Base-by-base conservation (phyloP, 2,113 vertebrate species). In the Paratilapia polleni region DNA sequence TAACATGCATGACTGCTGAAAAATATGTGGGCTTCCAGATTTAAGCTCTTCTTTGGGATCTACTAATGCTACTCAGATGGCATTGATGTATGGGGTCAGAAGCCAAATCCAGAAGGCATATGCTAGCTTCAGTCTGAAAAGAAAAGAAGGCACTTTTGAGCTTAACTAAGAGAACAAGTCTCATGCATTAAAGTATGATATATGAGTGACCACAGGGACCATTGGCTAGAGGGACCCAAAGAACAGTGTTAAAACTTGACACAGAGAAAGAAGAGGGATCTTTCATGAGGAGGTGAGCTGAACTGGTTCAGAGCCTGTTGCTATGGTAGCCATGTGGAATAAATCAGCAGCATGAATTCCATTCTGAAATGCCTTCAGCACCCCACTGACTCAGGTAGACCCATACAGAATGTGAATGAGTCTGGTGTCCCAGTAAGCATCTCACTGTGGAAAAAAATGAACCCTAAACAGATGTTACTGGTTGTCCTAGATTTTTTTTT, bases 321-420 rank as follows among this genome's bases (percentile, higher is more conserved):
- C 94, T 93, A 95, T 95, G 94, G 94, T 81, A 94, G 92, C 94
- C 90, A 90, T 93, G 90, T 91, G 89, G 90, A 94, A 92, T 93
- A 92, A 88, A 94, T 94, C 84, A 89, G 87, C 79, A 80, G 87
- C 89, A 85, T 89, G 85, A 90, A 91, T 93, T 92, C 78, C 60
- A 77, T 81, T 88, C 82, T 94, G 78, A 87, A 82, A 89, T 83
- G 92, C 92, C 89, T 91, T 88, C 82, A 92, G 93, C 89, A 80
- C 85, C 93, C 90, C 59, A 61, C 86, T 31, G 83, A 89, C 87
- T 89, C 84, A 92, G 89, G 92, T 91, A 70, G 84, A 93, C 82
- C 81, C 4, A 43, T 77, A 76, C 84, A 12, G 92, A 93, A 93
- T 94, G 62, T 81, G 87, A 94, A 94, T 93, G 82, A 91, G 83